A percentile compares a stretch with the other conserved stretches of the same genome.
Evolutionary conservation across 1,140 invertebrate genomes (phyloP).

Genomic region (Zaprionus vittiger): DNA sequence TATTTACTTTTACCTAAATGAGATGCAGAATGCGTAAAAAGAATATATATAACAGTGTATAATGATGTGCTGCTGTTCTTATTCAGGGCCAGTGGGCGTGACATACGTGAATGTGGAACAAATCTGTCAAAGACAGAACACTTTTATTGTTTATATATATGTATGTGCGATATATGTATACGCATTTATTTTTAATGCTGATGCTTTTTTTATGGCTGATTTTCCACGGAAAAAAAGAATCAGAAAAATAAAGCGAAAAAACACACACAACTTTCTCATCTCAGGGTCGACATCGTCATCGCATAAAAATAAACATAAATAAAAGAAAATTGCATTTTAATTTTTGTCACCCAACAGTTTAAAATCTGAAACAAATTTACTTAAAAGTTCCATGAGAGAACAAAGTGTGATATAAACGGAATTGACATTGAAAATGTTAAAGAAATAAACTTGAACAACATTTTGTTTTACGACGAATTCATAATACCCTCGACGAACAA

Average conservation of each 20-base stretch:
- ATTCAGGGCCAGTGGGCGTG: slow-evolving; percentile 62
- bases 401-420: slow-evolving; percentile 13
- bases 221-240: slow-evolving; percentile 19
- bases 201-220: slow-evolving; percentile 31
- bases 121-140: slow-evolving; percentile 44
- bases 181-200: slow-evolving; percentile 20
- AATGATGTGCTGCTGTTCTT: slow-evolving; percentile 29
- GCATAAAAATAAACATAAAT: slow-evolving; percentile 36
- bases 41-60: slow-evolving; percentile 27
- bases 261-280: slow-evolving; percentile 31
- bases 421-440: slow-evolving; percentile 44
- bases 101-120: slow-evolving; percentile 49
- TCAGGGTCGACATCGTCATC: slow-evolving; percentile 36
- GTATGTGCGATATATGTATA: slow-evolving; percentile 2
- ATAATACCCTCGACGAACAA: slow-evolving; percentile 6
- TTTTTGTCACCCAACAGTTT: slow-evolving; percentile 36
- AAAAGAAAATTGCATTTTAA: slow-evolving; percentile 45
- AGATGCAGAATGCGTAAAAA: slow-evolving; percentile 40
- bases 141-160: slow-evolving; percentile 18
- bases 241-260: background rate
- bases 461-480: background rate
- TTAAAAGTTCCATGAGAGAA: background rate
- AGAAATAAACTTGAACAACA: slow-evolving; percentile 2
- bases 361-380: slow-evolving; percentile 2
- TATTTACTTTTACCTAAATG: slow-evolving; percentile 58